Evolutionary conservation across 1,140 invertebrate genomes (phyloP).

Genomic region (Meteorus sp.): DNA sequence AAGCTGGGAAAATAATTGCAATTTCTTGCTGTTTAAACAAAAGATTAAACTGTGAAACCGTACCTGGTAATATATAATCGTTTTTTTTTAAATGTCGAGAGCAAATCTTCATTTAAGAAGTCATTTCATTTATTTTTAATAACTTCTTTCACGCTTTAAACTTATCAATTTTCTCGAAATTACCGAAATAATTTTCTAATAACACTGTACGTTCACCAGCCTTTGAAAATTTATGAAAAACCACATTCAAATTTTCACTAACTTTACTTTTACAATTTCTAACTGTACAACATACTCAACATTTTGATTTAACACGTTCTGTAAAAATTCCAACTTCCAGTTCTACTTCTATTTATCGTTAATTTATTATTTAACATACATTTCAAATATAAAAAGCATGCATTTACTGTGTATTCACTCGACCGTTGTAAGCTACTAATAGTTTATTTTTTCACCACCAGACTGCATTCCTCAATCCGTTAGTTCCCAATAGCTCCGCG

Average conservation of each 20-base stretch:
- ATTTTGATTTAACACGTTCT: constrained; percentile 1
- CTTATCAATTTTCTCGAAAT: constrained; percentile 20
- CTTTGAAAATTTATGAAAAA: too few species aligned
- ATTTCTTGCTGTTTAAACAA: not conserved
- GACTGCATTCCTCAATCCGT: not conserved
- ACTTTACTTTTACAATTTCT: not conserved
- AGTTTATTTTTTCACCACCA: too few species aligned
- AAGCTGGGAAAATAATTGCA: constrained; percentile 12
- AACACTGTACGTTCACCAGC: too few species aligned
- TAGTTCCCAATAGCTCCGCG: not conserved
- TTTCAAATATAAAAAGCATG: not conserved
- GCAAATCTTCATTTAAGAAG: not conserved
- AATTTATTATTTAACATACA: constrained; percentile 2
- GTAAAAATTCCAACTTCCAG: not conserved
- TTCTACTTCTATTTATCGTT: constrained; percentile 2
- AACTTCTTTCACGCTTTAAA: constrained; percentile 17
- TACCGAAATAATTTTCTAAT: constrained; percentile 3
- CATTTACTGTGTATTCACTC: too few species aligned
- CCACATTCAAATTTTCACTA: too few species aligned
- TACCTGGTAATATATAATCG: constrained; percentile 26
- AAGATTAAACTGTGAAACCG: constrained; percentile 7
- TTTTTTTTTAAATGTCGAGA: constrained; percentile 14
- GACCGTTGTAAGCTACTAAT: too few species aligned
- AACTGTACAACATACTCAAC: constrained; percentile 6
- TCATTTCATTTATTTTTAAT: constrained; percentile 2